Evolutionary conservation across 1,140 invertebrate genomes (phyloP).

Genomic region (Idris sp.): DNA sequence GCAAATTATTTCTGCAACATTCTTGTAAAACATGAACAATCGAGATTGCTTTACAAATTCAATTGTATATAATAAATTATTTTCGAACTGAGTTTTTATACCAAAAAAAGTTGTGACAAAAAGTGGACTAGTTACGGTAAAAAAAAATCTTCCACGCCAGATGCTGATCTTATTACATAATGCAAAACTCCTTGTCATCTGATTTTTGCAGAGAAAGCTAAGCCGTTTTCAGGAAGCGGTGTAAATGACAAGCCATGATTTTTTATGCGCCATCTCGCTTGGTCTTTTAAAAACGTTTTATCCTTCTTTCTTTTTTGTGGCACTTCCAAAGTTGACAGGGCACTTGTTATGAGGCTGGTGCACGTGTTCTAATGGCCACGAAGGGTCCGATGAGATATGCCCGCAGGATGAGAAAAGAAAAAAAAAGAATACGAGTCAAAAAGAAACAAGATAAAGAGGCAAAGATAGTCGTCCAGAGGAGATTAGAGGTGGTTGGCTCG

Average conservation of each 20-base stretch:
- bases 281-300: constrained; percentile 19
- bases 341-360: constrained; percentile 69
- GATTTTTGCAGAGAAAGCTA: constrained; percentile 47
- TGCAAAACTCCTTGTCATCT: constrained; percentile 43
- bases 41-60: too few relatives aligned
- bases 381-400: constrained; percentile 56
- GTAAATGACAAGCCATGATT: constrained; percentile 28
- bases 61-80: too few relatives aligned
- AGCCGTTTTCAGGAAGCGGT: constrained; percentile 46
- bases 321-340: constrained; percentile 66
- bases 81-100: too few relatives aligned
- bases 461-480: constrained; percentile 53
- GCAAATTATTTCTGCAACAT: too few relatives aligned
- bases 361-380: constrained; percentile 71
- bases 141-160: constrained; percentile 2
- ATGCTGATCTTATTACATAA: constrained; percentile 40
- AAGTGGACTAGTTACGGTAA: constrained; percentile 1
- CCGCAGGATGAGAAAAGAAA: constrained; percentile 42
- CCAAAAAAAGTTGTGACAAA: too few relatives aligned
- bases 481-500: constrained; percentile 45
- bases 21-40: too few relatives aligned
- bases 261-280: constrained; percentile 14
- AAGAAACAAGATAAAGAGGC: constrained; percentile 48
- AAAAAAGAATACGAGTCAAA: constrained; percentile 41
- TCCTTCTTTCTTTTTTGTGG: constrained; percentile 34